These are phyloP conservation scores for Hycleus phaleratus DNA, from an alignment of 1,140 invertebrate genomes.

Conservation along the genomic window DNA sequence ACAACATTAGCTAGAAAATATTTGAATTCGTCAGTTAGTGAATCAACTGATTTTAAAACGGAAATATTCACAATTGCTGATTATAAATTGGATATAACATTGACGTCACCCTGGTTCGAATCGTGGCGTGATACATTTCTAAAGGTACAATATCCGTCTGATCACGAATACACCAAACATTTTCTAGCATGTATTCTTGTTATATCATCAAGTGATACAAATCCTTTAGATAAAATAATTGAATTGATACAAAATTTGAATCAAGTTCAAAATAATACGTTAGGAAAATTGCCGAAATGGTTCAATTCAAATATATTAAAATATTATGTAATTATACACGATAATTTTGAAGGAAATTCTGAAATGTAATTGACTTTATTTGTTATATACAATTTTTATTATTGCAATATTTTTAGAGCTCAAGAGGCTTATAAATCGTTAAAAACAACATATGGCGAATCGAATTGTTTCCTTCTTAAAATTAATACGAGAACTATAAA, in stretches of 20 bases:
- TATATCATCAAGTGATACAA: constrained; percentile 71
- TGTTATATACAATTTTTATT: too few relatives aligned
- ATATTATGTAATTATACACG: constrained; percentile 87
- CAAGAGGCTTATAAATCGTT: constrained; percentile 74
- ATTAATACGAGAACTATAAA: constrained; percentile 72
- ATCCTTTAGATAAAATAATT: constrained; percentile 71
- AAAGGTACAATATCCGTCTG: constrained; percentile 79
- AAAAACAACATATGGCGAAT: constrained; percentile 74
- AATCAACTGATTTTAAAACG: constrained; percentile 58
- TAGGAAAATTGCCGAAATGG: constrained; percentile 82
- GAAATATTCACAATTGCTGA: constrained; percentile 45
- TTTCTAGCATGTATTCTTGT: constrained; percentile 86
- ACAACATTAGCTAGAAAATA: constrained; percentile 76
- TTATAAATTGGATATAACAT: constrained; percentile 57
- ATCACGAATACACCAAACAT: constrained; percentile 93
- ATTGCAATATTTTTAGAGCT: constrained; percentile 52
- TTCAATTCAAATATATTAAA: constrained; percentile 77
- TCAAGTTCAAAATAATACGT: constrained; percentile 63
- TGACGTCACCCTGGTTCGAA: constrained; percentile 89
- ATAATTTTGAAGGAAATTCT: constrained; percentile 42
- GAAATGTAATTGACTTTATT: constrained; percentile 22
- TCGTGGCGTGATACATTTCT: constrained; percentile 90
- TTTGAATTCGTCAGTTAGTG: constrained; percentile 77
- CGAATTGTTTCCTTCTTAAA: constrained; percentile 78
- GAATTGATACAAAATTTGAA: constrained; percentile 70